Evolutionary conservation across 2,113 vertebrate species (phyloP), one percentile per base, ranked within the genome.

Genomic region (Lampris megalopsis): DNA sequence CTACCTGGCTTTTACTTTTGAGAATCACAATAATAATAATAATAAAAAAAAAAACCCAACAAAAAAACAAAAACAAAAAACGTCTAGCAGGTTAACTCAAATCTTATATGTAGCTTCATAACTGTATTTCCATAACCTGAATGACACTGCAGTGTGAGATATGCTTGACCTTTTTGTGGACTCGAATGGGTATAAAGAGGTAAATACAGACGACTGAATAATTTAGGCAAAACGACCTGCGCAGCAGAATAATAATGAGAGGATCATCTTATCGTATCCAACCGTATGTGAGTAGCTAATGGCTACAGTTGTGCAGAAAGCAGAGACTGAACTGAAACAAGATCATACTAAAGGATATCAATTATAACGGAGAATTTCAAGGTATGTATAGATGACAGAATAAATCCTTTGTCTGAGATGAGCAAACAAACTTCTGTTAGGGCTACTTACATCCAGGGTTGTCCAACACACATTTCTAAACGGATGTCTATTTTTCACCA

Each of bases 61-160:
- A 24, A 24, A 24, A 24, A 24, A 24, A 24, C 24, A 24, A 24
- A 24, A 24, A 24, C 40, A 62, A 57, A 10, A 69, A 54, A 48
- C n/a, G 47, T 49, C 9, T 45, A 53, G 6, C 45, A 47, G 37
- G 54, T 64, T 43, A 49, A 9, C 65, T 3, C 9, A 40, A 40
- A 52, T 9, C 6, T 68, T 7, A 63, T 47, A 63, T 58, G 36
- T 40, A 63, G 38, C 52, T 62, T 57, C 50, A 62, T 53, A 49
- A 62, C 71, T 63, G 9, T 64, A 13, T 60, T 57, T 38, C 56
- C 72, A 80, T 64, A 80, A 77, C 79, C 71, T 86, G 81, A 85
- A 82, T 75, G 47, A 68, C 74, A 77, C 42, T 63, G 13, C 24
- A 36, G 11, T 68, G 59, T 45, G 24, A 58, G 9, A 2, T 5